Conservation (phyloP, 1,140 invertebrate genomes). For the Branchinecta lindahli region DNA sequence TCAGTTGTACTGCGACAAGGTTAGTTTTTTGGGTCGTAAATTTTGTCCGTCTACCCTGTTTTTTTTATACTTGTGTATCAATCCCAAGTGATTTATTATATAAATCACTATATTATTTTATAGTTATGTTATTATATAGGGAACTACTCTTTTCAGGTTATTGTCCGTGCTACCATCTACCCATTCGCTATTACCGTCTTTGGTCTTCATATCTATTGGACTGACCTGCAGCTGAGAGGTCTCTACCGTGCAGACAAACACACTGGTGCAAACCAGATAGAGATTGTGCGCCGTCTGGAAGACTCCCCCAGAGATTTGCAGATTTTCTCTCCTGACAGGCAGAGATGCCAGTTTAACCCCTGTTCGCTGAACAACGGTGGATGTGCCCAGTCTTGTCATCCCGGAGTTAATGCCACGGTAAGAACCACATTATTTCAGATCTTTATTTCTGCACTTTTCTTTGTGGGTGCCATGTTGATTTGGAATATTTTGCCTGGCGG, state of each 20-base stretch:
- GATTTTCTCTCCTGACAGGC: slow-evolving; percentile 57
- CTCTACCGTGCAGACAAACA: slow-evolving; percentile 94
- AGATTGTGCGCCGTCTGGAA: slow-evolving; percentile 79
- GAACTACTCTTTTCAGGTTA: slow-evolving; percentile 40
- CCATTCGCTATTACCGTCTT: slow-evolving; percentile 88
- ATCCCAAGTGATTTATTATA: too few species aligned
- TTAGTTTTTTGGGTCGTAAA: too few species aligned
- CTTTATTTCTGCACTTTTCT: slow-evolving; percentile 13
- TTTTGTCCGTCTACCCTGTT: too few species aligned
- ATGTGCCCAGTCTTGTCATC: slow-evolving; percentile 87
- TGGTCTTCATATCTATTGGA: slow-evolving; percentile 90
- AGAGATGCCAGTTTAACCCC: slow-evolving; percentile 64
- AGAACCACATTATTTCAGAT: slow-evolving; percentile 16
- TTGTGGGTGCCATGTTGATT: slow-evolving; percentile 4
- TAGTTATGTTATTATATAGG: too few species aligned
- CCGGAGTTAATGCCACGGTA: slow-evolving; percentile 56
- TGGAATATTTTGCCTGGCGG: not conserved
- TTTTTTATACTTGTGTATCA: too few species aligned
- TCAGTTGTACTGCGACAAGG: too few species aligned
- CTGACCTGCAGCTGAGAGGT: slow-evolving; percentile 80
- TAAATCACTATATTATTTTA: too few species aligned
- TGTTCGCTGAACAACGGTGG: slow-evolving; percentile 89
- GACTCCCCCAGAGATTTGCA: slow-evolving; percentile 81
- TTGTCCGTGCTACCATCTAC: slow-evolving; percentile 81
- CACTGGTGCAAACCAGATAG: slow-evolving; percentile 83